phyloP scores from a whole-genome alignment of 2,797 vertebrate genomes.

The Phylloscopus collybita region DNA sequence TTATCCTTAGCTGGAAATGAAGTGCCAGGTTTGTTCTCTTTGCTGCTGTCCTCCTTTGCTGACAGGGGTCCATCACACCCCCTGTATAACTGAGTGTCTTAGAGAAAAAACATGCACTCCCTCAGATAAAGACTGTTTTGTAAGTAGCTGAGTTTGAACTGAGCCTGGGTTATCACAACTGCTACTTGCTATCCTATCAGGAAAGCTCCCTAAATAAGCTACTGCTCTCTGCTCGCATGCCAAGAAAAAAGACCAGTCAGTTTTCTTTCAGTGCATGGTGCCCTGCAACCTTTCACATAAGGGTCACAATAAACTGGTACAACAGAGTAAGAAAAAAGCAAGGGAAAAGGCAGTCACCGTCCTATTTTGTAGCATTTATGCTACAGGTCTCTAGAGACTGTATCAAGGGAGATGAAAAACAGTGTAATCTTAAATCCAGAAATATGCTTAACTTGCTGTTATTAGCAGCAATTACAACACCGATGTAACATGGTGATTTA shows the following conservation, averaged over 20 bases:
- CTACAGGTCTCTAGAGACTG: background rate
- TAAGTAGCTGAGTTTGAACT: background rate
- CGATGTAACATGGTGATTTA: background rate
- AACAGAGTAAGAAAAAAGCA: background rate
- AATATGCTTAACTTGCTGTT: background rate
- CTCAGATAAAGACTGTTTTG: slow-evolving; percentile 20
- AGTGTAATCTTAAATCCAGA: background rate
- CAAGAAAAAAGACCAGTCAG: background rate
- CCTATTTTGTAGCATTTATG: background rate
- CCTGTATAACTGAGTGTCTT: slow-evolving; percentile 10
- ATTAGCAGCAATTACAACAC: background rate
- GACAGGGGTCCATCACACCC: background rate
- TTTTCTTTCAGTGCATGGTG: background rate
- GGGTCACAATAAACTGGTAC: background rate
- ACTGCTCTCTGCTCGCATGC: background rate
- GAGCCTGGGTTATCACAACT: background rate
- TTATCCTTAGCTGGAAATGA: background rate
- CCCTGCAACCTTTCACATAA: background rate
- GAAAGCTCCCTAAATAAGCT: slow-evolving; percentile 28
- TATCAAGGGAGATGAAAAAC: background rate
- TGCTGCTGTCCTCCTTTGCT: background rate
- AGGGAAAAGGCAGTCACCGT: background rate
- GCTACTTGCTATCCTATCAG: slow-evolving; percentile 40
- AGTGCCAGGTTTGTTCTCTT: background rate
- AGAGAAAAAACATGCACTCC: background rate